A percentile compares a stretch with the other conserved stretches of the same genome.
Conservation (phyloP, 2,888 invertebrate genomes). For the Drosophila mimetica region DNA sequence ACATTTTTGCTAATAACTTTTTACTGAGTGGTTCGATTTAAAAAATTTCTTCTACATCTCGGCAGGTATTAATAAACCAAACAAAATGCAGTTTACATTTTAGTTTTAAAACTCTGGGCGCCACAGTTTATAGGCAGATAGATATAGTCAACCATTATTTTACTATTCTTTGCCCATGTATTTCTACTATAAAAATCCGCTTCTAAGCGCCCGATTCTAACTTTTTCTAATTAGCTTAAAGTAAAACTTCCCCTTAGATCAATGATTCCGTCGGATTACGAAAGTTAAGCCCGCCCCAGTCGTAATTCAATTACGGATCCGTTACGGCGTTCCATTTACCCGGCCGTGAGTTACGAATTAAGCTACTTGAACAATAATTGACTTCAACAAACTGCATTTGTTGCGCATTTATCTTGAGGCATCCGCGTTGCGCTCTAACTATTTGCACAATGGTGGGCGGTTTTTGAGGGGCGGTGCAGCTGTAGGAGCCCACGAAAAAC, state of each 20-base stretch:
- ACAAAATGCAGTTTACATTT: no score
- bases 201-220: background rate
- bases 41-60: no score
- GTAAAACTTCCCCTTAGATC: conserved; percentile 15
- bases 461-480: background rate
- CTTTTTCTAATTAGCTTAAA: conserved; percentile 10
- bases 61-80: no score
- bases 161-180: no score
- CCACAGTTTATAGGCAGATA: no score
- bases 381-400: conserved; percentile 77
- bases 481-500: conserved; percentile 8
- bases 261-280: background rate
- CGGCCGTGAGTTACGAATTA: conserved; percentile 52
- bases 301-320: conserved; percentile 21
- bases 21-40: no score
- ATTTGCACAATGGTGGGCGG: conserved; percentile 28
- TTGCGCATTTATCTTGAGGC: conserved; percentile 73
- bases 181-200: no score
- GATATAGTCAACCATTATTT: no score
- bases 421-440: conserved; percentile 34
- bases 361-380: conserved; percentile 76
- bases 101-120: no score
- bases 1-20: no score
- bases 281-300: conserved; percentile 21
- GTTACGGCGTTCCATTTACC: conserved; percentile 8